Base-by-base conservation (phyloP, 2,888 invertebrate genomes). In the Phorcus lineatus region DNA sequence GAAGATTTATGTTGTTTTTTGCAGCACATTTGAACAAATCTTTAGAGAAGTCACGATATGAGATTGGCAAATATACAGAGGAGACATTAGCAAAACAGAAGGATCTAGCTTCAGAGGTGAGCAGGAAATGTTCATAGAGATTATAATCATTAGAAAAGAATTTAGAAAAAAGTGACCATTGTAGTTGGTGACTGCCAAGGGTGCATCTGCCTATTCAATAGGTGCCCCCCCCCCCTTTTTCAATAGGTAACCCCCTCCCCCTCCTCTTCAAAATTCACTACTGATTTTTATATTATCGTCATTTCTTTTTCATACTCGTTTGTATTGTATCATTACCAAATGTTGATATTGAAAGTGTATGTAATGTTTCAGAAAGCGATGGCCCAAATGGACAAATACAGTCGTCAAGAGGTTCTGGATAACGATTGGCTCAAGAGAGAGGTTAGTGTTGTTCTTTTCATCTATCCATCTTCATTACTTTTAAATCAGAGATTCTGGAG, bases 381-480 rank as follows among this genome's bases (percentile, higher is more conserved):
- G 82, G 87, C 90, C 62, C 87, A 88, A 80, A 84, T 93, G 85
- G 92, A 92, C 81, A 93, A 93, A 82, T 86, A 91, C 81, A 91
- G 91, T 78, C 80, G 91, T 77, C 92, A 92, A 75, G 93, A 93
- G 82, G 91, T 92, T 17, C 82, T 92, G 57, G 93, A 93, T 80
- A 92, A 93, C 86, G 91, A 92, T 74, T 93, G 93, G 93, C 85
- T 93, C 74, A 90, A 87, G 81, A 85, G 89, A 84, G 93, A 93
- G 91, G 92, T 92, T 80, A 57, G 66, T 13, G 47, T 36, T 36
- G 36, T 36, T 36, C 36, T 36, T n/a, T n/a, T n/a, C n/a, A n/a
- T n/a, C n/a, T n/a, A n/a, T n/a, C n/a, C n/a, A n/a, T n/a, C n/a
- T n/a, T n/a, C n/a, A n/a, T n/a, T n/a, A n/a, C n/a, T n/a, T n/a